phyloP scores from a whole-genome alignment of 2,113 vertebrate genomes.

The Hystrix cristata region DNA sequence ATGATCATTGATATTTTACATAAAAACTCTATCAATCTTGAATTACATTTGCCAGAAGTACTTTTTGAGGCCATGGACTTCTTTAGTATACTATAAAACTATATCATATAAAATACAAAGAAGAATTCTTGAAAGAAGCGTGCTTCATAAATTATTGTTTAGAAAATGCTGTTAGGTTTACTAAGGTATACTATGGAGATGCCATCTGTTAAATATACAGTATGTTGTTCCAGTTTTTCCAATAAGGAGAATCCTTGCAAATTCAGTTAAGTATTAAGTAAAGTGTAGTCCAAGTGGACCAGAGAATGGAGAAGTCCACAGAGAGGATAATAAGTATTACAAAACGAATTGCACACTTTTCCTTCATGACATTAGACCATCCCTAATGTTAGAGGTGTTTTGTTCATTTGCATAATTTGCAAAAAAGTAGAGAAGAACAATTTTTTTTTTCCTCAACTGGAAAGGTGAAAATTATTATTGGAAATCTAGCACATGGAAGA shows the following conservation, averaged over 20 bases:
- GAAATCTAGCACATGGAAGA: conserved; percentile 58
- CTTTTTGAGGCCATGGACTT: not conserved
- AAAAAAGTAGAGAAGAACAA: conserved; percentile 4
- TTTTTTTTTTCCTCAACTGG: conserved; percentile 46
- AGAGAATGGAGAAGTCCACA: conserved; percentile 11
- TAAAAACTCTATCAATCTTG: not conserved
- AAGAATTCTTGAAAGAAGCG: not conserved
- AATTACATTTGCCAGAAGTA: not conserved
- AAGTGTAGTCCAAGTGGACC: not conserved
- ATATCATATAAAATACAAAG: conserved; percentile 37
- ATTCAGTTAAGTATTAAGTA: conserved; percentile 28
- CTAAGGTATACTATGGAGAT: not conserved
- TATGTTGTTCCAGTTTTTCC: conserved; percentile 37
- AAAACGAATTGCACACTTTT: not conserved
- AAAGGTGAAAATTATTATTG: conserved; percentile 66
- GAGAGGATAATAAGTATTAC: not conserved
- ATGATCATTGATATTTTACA: not conserved
- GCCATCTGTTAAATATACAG: conserved; percentile 20
- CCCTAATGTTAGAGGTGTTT: not conserved
- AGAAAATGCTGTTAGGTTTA: conserved; percentile 21
- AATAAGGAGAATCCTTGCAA: conserved; percentile 38
- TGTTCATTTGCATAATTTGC: conserved; percentile 41
- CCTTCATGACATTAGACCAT: not conserved
- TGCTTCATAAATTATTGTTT: conserved; percentile 27
- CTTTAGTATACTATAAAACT: conserved; percentile 35